These are phyloP conservation scores for Sternarchorhynchus goeldii DNA, from an alignment of 2,797 vertebrate genomes.

Conservation along the genomic window DNA sequence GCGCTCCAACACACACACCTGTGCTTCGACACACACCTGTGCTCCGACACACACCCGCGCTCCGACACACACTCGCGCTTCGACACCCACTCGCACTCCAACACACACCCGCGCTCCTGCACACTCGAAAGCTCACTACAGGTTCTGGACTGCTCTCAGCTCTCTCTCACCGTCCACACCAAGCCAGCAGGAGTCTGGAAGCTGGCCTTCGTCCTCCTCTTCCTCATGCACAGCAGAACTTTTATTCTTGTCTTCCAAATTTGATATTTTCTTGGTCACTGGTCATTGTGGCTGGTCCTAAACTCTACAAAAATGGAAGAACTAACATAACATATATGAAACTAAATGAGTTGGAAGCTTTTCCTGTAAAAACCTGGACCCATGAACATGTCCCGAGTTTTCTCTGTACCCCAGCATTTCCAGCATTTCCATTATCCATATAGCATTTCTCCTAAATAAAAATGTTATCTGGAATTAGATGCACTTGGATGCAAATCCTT, in stretches of 20 bases:
- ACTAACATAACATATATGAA: too few species aligned
- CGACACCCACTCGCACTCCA: not conserved
- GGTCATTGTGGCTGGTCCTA: too few species aligned
- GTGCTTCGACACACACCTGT: not conserved
- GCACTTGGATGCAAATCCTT: too few species aligned
- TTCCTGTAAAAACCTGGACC: too few species aligned
- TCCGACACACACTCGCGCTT: not conserved
- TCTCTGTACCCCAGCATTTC: too few species aligned
- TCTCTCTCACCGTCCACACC: slow-evolving; percentile 60
- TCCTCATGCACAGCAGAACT: not conserved
- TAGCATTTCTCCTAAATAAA: too few species aligned
- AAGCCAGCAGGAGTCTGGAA: slow-evolving; percentile 66
- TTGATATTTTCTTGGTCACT: slow-evolving; percentile 20
- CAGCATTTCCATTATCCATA: too few species aligned
- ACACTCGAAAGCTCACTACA: slow-evolving; percentile 21
- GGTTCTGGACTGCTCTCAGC: slow-evolving; percentile 71
- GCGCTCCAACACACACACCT: not conserved
- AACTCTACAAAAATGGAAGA: too few species aligned
- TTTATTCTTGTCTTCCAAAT: not conserved
- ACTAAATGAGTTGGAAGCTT: too few species aligned
- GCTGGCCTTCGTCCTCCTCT: not conserved
- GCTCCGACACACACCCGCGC: not conserved
- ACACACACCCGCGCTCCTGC: too few species aligned
- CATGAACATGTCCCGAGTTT: too few species aligned
- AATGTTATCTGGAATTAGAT: too few species aligned